Base-by-base conservation (phyloP, 2,797 vertebrate species). In the Pangasius sanitwongsei region DNA sequence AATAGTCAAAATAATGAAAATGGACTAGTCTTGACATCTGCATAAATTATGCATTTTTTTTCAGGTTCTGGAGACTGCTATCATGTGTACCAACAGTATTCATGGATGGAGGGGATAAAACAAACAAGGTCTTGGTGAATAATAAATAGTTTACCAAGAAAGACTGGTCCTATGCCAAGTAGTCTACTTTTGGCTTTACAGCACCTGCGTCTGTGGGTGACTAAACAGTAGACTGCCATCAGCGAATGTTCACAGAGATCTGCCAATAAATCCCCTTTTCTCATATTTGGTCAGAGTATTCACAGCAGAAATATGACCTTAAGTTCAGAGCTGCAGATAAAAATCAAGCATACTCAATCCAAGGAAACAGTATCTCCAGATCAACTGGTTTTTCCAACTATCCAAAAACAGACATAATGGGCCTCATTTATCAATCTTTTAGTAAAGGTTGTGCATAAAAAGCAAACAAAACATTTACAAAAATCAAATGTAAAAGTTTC, bases 121-220 rank as follows among this genome's bases (percentile, higher is more conserved):
- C 12, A 83, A 67, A 85, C 87, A 75, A 81, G 69, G 59, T 88
- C 86, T 88, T 86, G 50, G 74, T 88, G 75, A 83, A 80, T 83
- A 89, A 91, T 88, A 61, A 88, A 85, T 88, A 88, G 81, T 82
- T 82, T 59, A 90, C 83, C 72, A 75, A 80, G 41, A 88, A 85
- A 44, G n/a, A 63, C 74, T 81, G 72, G 86, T 77, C 18, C 50
- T 34, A 84, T 65, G 25, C 82, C 81, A 41, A 87, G 85, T 85
- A 59, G 28, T 55, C 61, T 83, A 85, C 80, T 70, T 84, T 15
- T 84, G 74, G 89, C 83, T 88, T 88, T 31, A 82, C 69, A 83
- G 70, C 63, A 59, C 65, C n/a, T 81, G 88, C 65, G 31, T 83
- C 69, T 82, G 23, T 25, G 85, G 53, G 75, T n/a, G 69, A 88